phyloP scores from a whole-genome alignment of 1,140 invertebrate genomes.

The Neodiprion pinetum region DNA sequence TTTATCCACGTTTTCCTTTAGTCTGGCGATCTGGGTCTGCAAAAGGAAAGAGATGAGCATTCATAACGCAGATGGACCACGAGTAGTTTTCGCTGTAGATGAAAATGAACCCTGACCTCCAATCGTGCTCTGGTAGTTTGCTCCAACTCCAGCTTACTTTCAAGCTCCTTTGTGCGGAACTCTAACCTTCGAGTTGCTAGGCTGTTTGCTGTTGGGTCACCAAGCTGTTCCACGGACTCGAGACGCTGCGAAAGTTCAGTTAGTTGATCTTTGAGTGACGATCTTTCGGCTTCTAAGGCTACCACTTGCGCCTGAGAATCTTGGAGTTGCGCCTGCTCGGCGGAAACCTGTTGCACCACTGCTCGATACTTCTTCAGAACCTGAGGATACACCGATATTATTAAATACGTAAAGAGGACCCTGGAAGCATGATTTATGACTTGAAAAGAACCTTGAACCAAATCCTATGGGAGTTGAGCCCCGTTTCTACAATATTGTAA shows the following conservation, averaged over 20 bases:
- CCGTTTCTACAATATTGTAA: too few relatives aligned
- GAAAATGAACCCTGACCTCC: slow-evolving; percentile 66
- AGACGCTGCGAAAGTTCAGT: slow-evolving; percentile 77
- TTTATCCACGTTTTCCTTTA: slow-evolving; percentile 86
- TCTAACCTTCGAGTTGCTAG: slow-evolving; percentile 74
- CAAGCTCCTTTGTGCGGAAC: slow-evolving; percentile 84
- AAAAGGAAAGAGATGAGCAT: slow-evolving; percentile 24
- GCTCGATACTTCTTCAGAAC: slow-evolving; percentile 92
- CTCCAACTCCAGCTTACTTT: slow-evolving; percentile 89
- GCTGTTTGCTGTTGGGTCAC: slow-evolving; percentile 79
- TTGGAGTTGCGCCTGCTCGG: slow-evolving; percentile 81
- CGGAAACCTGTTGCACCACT: slow-evolving; percentile 83
- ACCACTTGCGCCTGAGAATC: slow-evolving; percentile 83
- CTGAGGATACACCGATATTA: slow-evolving; percentile 47
- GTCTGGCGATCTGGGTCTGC: slow-evolving; percentile 75
- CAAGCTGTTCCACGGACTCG: slow-evolving; percentile 79
- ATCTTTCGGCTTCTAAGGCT: slow-evolving; percentile 78
- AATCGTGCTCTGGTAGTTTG: slow-evolving; percentile 82
- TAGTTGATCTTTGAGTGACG: slow-evolving; percentile 78
- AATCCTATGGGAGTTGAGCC: neutral
- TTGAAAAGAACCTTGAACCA: slow-evolving; percentile 2
- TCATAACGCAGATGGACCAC: neutral
- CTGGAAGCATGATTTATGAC: slow-evolving; percentile 9
- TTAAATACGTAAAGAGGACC: slow-evolving; percentile 17
- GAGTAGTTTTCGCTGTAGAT: neutral